A percentile compares a stretch with the other conserved stretches of the same genome.
phyloP scores from a whole-genome alignment of 1,140 invertebrate species.

The Andrena cerasifolii region DNA sequence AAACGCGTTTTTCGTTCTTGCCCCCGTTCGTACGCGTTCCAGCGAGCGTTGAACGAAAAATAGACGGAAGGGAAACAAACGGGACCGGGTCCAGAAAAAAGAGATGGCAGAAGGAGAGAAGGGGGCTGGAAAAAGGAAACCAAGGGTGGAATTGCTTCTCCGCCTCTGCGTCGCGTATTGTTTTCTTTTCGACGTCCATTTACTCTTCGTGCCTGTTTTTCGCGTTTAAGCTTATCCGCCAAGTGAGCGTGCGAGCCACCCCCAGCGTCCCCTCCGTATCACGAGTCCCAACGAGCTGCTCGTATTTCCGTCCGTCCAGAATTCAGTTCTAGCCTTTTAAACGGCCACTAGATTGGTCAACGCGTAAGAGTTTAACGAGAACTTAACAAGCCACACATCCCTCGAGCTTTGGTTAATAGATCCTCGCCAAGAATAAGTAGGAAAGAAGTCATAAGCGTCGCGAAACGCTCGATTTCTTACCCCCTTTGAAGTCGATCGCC shows the following conservation, averaged over 20 bases:
- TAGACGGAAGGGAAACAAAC: slow-evolving; percentile 1
- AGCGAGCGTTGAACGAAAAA: slow-evolving; percentile 29
- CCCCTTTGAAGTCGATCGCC: slow-evolving; percentile 3
- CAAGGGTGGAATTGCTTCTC: slow-evolving; percentile 65
- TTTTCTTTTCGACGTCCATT: slow-evolving; percentile 64
- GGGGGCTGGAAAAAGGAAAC: slow-evolving; percentile 65
- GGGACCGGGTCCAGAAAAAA: neutral
- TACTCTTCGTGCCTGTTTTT: slow-evolving; percentile 43
- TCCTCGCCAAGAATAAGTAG: neutral
- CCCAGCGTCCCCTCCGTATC: too few relatives aligned
- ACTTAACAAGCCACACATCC: neutral
- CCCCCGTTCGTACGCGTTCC: slow-evolving; percentile 33
- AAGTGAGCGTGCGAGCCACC: too few relatives aligned
- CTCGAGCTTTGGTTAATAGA: neutral
- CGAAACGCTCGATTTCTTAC: neutral
- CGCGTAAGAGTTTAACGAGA: neutral
- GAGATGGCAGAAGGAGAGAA: neutral
- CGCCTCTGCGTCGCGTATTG: slow-evolving; percentile 51
- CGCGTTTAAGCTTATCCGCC: neutral
- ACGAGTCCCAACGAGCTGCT: too few relatives aligned
- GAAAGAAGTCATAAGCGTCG: too few relatives aligned
- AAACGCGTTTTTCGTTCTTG: slow-evolving; percentile 38
- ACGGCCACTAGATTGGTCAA: neutral
- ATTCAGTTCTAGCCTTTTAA: neutral
- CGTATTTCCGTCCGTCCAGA: too few relatives aligned